Base-by-base conservation (phyloP, 2,888 invertebrate species). In the Euspilapteryx auroguttella region DNA sequence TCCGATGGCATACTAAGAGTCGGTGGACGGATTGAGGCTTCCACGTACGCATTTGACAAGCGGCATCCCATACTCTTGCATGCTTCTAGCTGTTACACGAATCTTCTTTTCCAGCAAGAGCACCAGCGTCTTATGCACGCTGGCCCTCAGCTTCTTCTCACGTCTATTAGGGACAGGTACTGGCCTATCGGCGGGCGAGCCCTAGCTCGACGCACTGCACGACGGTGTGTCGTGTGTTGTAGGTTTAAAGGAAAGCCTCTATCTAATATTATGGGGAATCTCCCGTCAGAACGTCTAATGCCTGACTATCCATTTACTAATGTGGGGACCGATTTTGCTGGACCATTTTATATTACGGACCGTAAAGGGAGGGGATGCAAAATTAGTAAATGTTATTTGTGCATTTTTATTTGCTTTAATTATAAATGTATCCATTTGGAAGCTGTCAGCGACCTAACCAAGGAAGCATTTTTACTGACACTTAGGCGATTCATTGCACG, bases 391-490 rank as follows among this genome's bases (percentile, higher is more conserved):
- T n/a, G n/a, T n/a, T n/a, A n/a, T n/a, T n/a, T n/a, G n/a, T n/a
- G n/a, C n/a, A n/a, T n/a, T n/a, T n/a, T n/a, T n/a, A n/a, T n/a
- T n/a, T 8, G 24, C 6, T 12, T 24, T 10, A 12, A 13, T 3
- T 24, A 24, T n/a, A 24, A 24, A 24, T 24, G 24, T 14, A 24
- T 24, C n/a, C n/a, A n/a, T n/a, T n/a, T n/a, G n/a, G n/a, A n/a
- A n/a, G n/a, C n/a, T n/a, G n/a, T n/a, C n/a, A n/a, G n/a, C n/a
- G n/a, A n/a, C n/a, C n/a, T n/a, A n/a, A n/a, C n/a, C 3, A 24
- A 24, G 13, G 24, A 24, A 3, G 24, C 24, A 3, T 24, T 24
- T 12, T 13, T 24, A 2, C 10, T 24, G 10, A 7, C 12, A 2
- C 12, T 12, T 5, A 24, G 14, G 12, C 13, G 24, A 5, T 24